A percentile compares a stretch with the other conserved stretches of the same genome.
phyloP scores from a whole-genome alignment of 2,888 invertebrate species.

The Calliscelio sp. region DNA sequence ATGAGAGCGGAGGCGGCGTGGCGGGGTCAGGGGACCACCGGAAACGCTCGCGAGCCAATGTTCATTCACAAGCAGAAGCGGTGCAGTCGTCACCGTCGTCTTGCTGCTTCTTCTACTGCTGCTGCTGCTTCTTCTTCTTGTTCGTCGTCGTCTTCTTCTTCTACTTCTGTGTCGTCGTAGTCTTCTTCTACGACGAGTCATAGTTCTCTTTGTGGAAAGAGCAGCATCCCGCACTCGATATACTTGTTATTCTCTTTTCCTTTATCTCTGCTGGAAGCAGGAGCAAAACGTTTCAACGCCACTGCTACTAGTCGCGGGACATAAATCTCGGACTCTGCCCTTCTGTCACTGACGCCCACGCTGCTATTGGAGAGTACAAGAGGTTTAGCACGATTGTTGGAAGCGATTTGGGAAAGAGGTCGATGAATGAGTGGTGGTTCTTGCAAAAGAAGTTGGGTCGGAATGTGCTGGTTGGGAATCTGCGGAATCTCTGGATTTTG shows the following conservation, averaged over 20 bases:
- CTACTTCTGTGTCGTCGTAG: conserved; percentile 35
- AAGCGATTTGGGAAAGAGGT: conserved; percentile 4
- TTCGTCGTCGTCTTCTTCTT: conserved; percentile 54
- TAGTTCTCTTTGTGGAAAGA: conserved; percentile 71
- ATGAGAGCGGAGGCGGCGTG: conserved; percentile 67
- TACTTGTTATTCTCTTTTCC: conserved; percentile 73
- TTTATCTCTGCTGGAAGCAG: conserved; percentile 75
- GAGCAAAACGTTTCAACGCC: conserved; percentile 83
- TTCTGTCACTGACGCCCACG: conserved; percentile 71
- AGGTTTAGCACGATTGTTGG: conserved; percentile 8
- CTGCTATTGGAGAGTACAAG: conserved; percentile 34
- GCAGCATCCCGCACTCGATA: conserved; percentile 48
- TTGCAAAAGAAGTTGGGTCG: background rate
- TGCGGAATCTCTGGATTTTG: no score
- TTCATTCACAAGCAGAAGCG: conserved; percentile 85
- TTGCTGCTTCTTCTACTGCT: no score
- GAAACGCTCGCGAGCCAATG: conserved; percentile 85
- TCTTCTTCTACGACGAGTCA: conserved; percentile 63
- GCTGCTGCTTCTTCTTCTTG: conserved; percentile 75
- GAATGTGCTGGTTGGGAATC: background rate
- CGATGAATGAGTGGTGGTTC: conserved; percentile 7
- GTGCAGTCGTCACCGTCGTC: conserved; percentile 74
- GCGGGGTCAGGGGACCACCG: conserved; percentile 80
- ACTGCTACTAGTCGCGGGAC: conserved; percentile 76
- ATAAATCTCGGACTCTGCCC: conserved; percentile 81